Percentiles rank a stretch among this genome's conserved stretches.
phyloP scores from a whole-genome alignment of 1,140 invertebrate genomes.

The Camponotus pennsylvanicus region DNA sequence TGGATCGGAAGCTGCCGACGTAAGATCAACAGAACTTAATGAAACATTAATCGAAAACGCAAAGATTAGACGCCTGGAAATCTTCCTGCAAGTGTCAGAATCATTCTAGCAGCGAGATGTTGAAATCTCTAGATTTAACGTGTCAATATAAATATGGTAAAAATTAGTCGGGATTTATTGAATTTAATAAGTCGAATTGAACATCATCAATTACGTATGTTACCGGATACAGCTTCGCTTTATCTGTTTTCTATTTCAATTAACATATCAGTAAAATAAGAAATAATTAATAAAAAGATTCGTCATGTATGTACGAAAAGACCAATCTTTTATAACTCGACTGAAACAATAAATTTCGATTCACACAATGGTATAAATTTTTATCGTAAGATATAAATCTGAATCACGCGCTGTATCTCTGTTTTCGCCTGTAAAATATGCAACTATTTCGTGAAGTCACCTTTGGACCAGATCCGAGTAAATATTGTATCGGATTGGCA shows the following conservation, averaged over 20 bases:
- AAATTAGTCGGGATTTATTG: conserved; percentile 27
- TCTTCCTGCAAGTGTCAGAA: conserved; percentile 39
- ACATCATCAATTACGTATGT: not conserved
- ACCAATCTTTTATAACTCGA: not conserved
- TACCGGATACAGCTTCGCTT: not conserved
- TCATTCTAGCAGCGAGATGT: not conserved
- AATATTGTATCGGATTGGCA: conserved; percentile 59
- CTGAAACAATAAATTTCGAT: conserved; percentile 4
- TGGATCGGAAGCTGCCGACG: conserved; percentile 54
- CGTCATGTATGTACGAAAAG: not conserved
- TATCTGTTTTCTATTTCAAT: not conserved
- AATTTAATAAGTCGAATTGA: not conserved
- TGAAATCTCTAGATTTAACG: conserved; percentile 42
- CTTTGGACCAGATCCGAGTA: conserved; percentile 39
- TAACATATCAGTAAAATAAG: not conserved
- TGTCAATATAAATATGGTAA: conserved; percentile 32
- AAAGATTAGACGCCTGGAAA: conserved; percentile 56
- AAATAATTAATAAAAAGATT: not conserved
- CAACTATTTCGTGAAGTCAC: conserved; percentile 58
- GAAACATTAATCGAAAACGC: conserved; percentile 63
- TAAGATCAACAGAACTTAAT: conserved; percentile 61
- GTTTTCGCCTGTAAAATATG: conserved; percentile 46
- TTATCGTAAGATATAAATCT: conserved; percentile 24
- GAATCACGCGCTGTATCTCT: conserved; percentile 6
- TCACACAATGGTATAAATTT: conserved; percentile 16